These are phyloP conservation scores for Mobula birostris DNA, from an alignment of 2,113 vertebrate species.

Conservation along the genomic window DNA sequence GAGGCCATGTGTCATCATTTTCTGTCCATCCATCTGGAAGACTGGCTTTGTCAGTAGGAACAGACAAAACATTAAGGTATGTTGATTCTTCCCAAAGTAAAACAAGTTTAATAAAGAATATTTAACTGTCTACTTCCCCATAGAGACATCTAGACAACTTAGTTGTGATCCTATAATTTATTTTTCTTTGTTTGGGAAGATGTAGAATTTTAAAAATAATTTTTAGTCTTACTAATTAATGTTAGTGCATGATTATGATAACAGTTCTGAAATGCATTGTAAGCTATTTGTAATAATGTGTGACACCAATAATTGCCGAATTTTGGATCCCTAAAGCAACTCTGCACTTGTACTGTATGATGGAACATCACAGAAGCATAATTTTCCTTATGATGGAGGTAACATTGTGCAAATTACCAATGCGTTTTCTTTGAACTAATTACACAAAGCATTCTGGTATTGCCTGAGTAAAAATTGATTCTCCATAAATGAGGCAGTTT, in stretches of 20 bases:
- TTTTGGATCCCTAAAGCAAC: background rate
- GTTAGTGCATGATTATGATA: background rate
- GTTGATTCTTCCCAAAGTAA: constrained; percentile 3
- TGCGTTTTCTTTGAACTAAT: background rate
- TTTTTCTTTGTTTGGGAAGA: background rate
- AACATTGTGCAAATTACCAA: background rate
- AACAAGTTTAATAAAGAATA: no score
- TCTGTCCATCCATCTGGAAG: constrained; percentile 94
- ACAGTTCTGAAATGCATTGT: background rate
- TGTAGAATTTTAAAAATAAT: background rate
- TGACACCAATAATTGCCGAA: background rate
- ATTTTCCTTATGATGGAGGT: background rate
- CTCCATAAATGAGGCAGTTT: background rate
- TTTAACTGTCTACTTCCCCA: background rate
- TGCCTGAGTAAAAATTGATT: no score
- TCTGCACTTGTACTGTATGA: background rate
- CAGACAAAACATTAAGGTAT: constrained; percentile 87
- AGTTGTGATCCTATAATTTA: background rate
- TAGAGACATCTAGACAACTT: background rate
- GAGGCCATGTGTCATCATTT: constrained; percentile 79
- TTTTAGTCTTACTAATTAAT: background rate
- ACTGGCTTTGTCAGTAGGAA: constrained; percentile 85
- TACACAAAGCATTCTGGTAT: no score
- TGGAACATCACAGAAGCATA: background rate
- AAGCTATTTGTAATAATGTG: background rate